These are phyloP conservation scores for Phorcus lineatus DNA, from an alignment of 2,888 invertebrate species.

Conservation along the genomic window DNA sequence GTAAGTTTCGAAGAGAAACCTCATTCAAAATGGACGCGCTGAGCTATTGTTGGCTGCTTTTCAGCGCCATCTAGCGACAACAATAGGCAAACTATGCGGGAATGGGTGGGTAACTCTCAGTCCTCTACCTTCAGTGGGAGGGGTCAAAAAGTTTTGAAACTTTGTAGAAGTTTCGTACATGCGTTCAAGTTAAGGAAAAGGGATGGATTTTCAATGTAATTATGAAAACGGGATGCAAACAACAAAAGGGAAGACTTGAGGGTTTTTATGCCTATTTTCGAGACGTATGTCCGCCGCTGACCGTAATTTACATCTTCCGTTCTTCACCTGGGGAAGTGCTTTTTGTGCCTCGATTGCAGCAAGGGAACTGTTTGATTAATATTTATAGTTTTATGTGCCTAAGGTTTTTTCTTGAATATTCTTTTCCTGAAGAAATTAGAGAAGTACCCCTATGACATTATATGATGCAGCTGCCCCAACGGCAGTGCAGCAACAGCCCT, in stretches of 20 bases:
- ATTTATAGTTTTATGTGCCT: constrained; percentile 64
- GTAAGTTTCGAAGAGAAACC: not conserved
- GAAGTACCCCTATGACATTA: constrained; percentile 48
- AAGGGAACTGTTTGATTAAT: constrained; percentile 59
- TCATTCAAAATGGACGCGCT: constrained; percentile 56
- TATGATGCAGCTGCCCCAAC: constrained; percentile 44
- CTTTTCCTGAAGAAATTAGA: constrained; percentile 37
- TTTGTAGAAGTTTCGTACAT: constrained; percentile 24
- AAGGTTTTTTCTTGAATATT: constrained; percentile 39
- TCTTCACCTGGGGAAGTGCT: constrained; percentile 21
- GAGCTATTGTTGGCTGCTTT: constrained; percentile 55
- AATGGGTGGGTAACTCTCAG: constrained; percentile 68
- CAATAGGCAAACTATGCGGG: constrained; percentile 55
- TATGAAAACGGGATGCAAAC: constrained; percentile 24
- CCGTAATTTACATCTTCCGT: constrained; percentile 24
- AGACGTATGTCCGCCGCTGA: constrained; percentile 26
- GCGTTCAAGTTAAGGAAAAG: not conserved
- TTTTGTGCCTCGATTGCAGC: constrained; percentile 15
- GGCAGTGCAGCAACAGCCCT: constrained; percentile 34
- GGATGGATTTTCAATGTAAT: constrained; percentile 33
- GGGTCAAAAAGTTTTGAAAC: constrained; percentile 37
- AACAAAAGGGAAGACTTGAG: constrained; percentile 33
- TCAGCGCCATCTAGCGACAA: constrained; percentile 68
- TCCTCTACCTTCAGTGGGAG: constrained; percentile 37
- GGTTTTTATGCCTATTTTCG: constrained; percentile 9